Evolutionary conservation across 2,888 invertebrate genomes (phyloP).

Genomic region (Sphinx pinastri): DNA sequence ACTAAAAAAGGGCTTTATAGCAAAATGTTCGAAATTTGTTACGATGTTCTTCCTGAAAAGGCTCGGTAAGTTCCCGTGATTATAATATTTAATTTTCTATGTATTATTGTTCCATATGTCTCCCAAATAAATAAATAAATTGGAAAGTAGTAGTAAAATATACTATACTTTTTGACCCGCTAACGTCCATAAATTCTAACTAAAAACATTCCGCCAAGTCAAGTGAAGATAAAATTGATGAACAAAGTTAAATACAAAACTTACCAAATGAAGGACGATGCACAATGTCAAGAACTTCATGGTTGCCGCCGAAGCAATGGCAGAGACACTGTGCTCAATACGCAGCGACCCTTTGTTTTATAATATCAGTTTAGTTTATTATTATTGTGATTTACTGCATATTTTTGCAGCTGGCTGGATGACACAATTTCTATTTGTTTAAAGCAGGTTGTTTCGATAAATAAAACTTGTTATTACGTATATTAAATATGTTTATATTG

Average conservation of each 20-base stretch:
- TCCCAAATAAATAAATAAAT: no score
- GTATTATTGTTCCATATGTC: no score
- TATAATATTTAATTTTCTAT: no score
- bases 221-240: not conserved
- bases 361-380: not conserved
- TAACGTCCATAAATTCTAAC: no score
- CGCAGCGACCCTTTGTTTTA: not conserved
- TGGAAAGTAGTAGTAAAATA: no score
- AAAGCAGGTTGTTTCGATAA: not conserved
- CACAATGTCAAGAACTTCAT: not conserved
- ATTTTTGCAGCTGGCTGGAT: not conserved
- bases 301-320: not conserved
- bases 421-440: not conserved
- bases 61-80: no score
- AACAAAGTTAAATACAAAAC: not conserved
- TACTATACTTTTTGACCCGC: no score
- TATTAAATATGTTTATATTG: not conserved
- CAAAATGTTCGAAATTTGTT: no score
- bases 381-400: not conserved
- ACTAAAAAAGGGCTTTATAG: no score
- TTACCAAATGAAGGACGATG: conserved; percentile 1
- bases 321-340: not conserved
- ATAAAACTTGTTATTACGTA: not conserved
- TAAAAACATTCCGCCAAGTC: no score
- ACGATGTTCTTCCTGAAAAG: no score